These are phyloP conservation scores for Lamellibrachia satsuma DNA, from an alignment of 2,888 invertebrate genomes.

Conservation along the genomic window DNA sequence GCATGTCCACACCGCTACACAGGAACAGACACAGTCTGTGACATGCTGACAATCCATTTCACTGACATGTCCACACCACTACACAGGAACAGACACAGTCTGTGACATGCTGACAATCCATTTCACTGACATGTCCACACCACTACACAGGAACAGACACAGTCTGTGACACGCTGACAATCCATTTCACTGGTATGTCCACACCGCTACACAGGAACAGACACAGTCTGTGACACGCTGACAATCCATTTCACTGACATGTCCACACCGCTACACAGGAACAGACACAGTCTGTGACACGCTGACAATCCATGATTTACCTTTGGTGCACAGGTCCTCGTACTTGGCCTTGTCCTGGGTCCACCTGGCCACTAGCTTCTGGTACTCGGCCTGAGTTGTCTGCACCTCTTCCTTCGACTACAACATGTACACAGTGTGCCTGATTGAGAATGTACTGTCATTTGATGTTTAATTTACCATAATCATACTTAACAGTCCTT, in stretches of 20 bases:
- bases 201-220: not conserved
- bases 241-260: not conserved
- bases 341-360: constrained; percentile 88
- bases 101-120: not conserved
- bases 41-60: not conserved
- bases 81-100: not conserved
- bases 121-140: not conserved
- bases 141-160: not conserved
- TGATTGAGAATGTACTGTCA: too few relatives aligned
- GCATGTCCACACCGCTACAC: too few relatives aligned
- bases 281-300: not conserved
- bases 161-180: not conserved
- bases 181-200: not conserved
- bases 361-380: constrained; percentile 88
- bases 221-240: not conserved
- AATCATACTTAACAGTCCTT: not conserved
- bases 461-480: not conserved
- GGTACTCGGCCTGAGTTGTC: constrained; percentile 88
- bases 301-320: constrained; percentile 66
- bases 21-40: too few relatives aligned
- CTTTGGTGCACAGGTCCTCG: constrained; percentile 74
- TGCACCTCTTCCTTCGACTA: constrained; percentile 86
- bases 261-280: not conserved
- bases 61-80: not conserved
- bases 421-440: not conserved